Base-by-base conservation (phyloP, 2,888 invertebrate species). In the Cryptocephalus moraei region DNA sequence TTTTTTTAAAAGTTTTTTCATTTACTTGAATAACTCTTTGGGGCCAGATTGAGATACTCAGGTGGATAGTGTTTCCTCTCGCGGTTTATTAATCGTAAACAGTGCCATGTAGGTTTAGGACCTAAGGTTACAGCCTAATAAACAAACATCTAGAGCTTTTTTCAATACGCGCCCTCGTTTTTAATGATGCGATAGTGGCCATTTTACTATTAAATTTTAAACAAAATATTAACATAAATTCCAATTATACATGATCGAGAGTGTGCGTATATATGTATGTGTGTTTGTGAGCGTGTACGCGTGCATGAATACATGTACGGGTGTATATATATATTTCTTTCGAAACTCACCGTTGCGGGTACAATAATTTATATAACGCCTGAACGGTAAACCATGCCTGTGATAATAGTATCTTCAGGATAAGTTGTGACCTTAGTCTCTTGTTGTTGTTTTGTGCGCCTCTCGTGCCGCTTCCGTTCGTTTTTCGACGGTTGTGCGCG, bases 371-470 rank as follows among this genome's bases (percentile, higher is more conserved):
- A 36, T 36, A 12, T 11, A 36, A 36, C n/a, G 36, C 36, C 36
- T 36, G 36, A 58, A 56, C 62, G 65, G 63, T 62, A 67, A 36
- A 76, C 75, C 75, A 77, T 75, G 78, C 79, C 79, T 79, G 79
- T 79, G 79, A 79, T 79, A 79, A 77, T 78, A 78, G 77, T 77
- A 78, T 78, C 76, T 78, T 78, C 77, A 77, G 78, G 77, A 78
- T 78, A 77, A 77, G 77, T 78, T 78, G 77, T 78, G 78, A 78
- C 77, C 76, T 78, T 78, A 76, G 76, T 77, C 75, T 77, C 75
- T 76, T 67, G 69, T 72, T 71, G 69, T 72, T 71, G 70, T 71
- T 69, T 70, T 69, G 70, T 65, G 56, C 56, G 63, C 60, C 49
- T 52, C 6, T 22, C 48, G 51, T 51, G 51, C 43, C 49, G 43